Base-by-base conservation (phyloP, 1,140 invertebrate genomes). In the Ips nitidus region DNA sequence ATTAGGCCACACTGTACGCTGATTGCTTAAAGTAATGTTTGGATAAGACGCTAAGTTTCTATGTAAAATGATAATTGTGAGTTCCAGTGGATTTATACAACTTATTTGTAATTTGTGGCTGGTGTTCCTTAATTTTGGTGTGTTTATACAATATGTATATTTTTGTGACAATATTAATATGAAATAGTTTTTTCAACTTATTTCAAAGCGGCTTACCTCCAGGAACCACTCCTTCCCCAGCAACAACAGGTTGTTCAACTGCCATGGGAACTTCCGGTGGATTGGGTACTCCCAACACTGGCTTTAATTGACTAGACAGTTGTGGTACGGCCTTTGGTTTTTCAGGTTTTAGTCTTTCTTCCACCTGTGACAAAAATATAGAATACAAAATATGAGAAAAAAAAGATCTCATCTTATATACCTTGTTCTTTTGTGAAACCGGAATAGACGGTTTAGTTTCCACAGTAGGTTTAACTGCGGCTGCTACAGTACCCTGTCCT, bases 401-500 rank as follows among this genome's bases (percentile, higher is more conserved):
- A 2, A 56, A 56, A 56, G 6, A 50, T 6, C 45, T 50, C 3
- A 50, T 50, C 45, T 50, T 3, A 2, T 3, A 1, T 50, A 50
- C 45, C 45, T 50, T 50, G 22, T 6, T 50, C 22, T 50, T 50
- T 3, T 50, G 45, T 50, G 45, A 22, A 6, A 22, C 45, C 3
- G 22, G 22, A 22, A 22, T 22, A 22, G 22, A 22, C 22, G 45
- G 3, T 50, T 50, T 22, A 3, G 45, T 22, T 8, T 22, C 45
- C 7, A 6, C 45, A n/a, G 60, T 45, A 47, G 64, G 45, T 8
- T 66, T 66, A 36, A 64, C 36, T 5, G 62, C 59, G 3, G 57
- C 63, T 2, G 50, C 59, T 3, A 65, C 39, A 2, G 64, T 63
- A 4, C 63, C 69, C n/a, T 71, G 69, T 43, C 70, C 72, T 55